These are phyloP conservation scores for Tylochromis polylepis DNA, from an alignment of 2,113 vertebrate genomes.

Conservation along the genomic window DNA sequence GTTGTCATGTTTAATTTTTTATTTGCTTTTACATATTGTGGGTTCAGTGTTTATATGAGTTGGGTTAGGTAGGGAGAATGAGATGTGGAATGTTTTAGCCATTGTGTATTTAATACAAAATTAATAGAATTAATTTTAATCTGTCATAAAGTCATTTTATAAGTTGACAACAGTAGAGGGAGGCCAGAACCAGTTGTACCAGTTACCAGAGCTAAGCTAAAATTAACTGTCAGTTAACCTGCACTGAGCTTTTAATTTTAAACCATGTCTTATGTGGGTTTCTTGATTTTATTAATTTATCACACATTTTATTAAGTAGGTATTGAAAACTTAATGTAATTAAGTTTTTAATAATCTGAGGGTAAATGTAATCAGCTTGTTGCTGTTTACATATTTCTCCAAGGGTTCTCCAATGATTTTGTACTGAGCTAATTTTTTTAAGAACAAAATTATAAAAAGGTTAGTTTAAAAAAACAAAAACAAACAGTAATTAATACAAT, in stretches of 20 bases:
- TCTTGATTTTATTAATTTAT: background rate
- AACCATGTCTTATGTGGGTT: fast-evolving
- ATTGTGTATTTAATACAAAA: background rate
- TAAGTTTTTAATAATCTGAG: background rate
- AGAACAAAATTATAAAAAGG: background rate
- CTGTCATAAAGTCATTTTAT: background rate
- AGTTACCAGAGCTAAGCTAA: background rate
- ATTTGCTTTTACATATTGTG: background rate
- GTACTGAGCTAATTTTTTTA: background rate
- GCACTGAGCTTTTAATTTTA: background rate
- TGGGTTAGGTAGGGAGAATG: background rate
- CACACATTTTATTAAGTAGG: background rate
- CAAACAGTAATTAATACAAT: fast-evolving
- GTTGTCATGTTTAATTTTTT: background rate
- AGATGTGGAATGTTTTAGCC: background rate
- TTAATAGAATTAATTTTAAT: fast-evolving
- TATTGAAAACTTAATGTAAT: background rate
- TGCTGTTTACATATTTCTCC: background rate
- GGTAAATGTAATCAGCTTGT: fast-evolving
- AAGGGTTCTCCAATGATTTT: background rate
- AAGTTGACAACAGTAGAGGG: background rate
- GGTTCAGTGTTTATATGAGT: background rate
- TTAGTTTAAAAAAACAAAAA: background rate
- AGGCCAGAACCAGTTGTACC: background rate
- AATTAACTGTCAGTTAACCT: background rate